Evolutionary conservation across 2,113 vertebrate species (phyloP).

Genomic region (Chrysochloris asiatica): DNA sequence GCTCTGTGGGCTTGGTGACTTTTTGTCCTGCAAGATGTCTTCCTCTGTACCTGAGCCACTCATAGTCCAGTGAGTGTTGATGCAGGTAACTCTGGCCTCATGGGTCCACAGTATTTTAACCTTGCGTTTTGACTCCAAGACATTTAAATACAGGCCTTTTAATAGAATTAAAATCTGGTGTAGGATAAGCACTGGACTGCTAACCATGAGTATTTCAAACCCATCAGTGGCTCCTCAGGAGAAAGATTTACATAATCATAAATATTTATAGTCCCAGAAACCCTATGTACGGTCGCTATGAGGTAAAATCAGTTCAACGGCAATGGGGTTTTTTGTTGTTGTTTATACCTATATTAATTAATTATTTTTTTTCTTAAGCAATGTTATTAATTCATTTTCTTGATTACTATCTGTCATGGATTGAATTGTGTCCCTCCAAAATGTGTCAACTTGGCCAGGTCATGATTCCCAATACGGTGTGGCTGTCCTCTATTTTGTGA

Average conservation of each 20-base stretch:
- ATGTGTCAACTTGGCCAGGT: not conserved
- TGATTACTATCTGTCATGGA: not conserved
- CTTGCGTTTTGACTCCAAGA: conserved; percentile 1
- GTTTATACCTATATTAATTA: not conserved
- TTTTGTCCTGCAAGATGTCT: not conserved
- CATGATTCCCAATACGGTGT: not conserved
- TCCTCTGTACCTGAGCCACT: not conserved
- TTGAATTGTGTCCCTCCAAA: not conserved
- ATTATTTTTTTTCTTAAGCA: conserved; percentile 14
- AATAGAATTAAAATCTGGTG: no score
- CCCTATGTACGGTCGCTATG: no score
- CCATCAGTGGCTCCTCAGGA: no score
- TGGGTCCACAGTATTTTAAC: not conserved
- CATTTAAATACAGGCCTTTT: not conserved
- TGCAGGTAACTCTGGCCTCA: not conserved
- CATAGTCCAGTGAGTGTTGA: not conserved
- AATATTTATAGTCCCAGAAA: no score
- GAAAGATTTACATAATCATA: no score
- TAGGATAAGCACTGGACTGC: no score
- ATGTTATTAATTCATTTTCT: not conserved
- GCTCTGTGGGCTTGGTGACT: not conserved
- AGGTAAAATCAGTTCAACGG: no score
- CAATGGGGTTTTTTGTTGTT: no score
- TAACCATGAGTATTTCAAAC: no score
- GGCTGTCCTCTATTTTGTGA: not conserved